Evolutionary conservation across 2,797 vertebrate species (phyloP).

Genomic region (Melanogrammus aeglefinus): DNA sequence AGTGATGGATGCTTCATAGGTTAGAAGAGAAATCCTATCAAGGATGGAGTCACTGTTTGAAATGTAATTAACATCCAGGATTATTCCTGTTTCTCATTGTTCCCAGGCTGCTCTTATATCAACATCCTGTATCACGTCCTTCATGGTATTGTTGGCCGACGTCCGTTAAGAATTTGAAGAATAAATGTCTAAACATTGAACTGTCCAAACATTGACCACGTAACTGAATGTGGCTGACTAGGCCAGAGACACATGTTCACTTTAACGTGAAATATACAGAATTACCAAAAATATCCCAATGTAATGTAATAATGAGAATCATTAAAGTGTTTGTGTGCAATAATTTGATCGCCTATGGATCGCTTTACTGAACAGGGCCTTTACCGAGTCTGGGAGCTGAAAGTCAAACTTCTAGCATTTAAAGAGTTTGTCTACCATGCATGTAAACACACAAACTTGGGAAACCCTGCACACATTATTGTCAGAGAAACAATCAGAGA

Average conservation of each 20-base stretch:
- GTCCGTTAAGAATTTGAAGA: background rate
- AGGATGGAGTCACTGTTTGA: constrained; percentile 63
- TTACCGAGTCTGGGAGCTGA: background rate
- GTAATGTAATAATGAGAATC: background rate
- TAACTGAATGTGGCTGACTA: background rate
- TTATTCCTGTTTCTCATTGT: background rate
- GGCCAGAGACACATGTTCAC: background rate
- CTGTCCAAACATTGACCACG: background rate
- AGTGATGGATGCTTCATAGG: constrained; percentile 67
- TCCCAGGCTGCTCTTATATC: background rate
- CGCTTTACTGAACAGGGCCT: background rate
- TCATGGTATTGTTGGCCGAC: background rate
- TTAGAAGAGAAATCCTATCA: constrained; percentile 70
- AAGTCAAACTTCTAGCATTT: background rate
- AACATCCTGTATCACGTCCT: background rate
- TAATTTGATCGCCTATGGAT: no score
- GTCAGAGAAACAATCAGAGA: background rate
- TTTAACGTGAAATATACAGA: background rate
- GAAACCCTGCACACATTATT: no score
- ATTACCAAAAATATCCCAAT: background rate
- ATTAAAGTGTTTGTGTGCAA: no score
- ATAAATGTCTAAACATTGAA: background rate
- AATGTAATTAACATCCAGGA: constrained; percentile 60
- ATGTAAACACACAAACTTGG: background rate
- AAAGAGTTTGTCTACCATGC: background rate